A percentile compares a stretch with the other conserved stretches of the same genome.
Conservation (phyloP, 1,140 invertebrate genomes). For the Rhynchophorus ferrugineus region DNA sequence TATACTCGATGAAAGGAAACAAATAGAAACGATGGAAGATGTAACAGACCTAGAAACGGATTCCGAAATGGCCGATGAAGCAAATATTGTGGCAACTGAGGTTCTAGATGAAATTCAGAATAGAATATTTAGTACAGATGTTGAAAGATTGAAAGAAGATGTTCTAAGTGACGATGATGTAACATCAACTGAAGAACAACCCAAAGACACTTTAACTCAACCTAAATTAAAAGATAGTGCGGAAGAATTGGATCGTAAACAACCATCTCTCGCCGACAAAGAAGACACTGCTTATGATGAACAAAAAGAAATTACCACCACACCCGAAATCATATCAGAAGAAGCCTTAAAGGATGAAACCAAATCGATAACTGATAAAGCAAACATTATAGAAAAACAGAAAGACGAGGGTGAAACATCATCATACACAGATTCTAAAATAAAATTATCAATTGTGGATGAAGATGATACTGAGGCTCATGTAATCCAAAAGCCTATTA, state of each 20-base stretch:
- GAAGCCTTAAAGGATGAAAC: no score
- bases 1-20: background rate
- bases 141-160: no score
- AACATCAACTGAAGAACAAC: background rate
- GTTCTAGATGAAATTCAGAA: background rate
- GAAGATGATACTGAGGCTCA: background rate
- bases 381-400: no score
- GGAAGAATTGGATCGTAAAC: no score
- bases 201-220: no score
- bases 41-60: slow-evolving; percentile 19
- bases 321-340: no score
- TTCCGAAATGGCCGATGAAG: background rate
- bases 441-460: background rate
- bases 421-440: background rate
- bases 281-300: no score
- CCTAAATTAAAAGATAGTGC: no score
- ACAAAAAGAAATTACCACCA: no score
- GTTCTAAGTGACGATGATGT: background rate
- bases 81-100: background rate
- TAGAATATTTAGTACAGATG: background rate
- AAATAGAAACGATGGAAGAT: slow-evolving; percentile 9
- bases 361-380: no score
- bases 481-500: no score
- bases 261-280: no score
- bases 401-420: background rate